Percentiles rank a stretch among this genome's conserved stretches.
These are phyloP conservation scores for Mellilla xanthometata DNA, from an alignment of 2,888 invertebrate species.

Conservation along the genomic window DNA sequence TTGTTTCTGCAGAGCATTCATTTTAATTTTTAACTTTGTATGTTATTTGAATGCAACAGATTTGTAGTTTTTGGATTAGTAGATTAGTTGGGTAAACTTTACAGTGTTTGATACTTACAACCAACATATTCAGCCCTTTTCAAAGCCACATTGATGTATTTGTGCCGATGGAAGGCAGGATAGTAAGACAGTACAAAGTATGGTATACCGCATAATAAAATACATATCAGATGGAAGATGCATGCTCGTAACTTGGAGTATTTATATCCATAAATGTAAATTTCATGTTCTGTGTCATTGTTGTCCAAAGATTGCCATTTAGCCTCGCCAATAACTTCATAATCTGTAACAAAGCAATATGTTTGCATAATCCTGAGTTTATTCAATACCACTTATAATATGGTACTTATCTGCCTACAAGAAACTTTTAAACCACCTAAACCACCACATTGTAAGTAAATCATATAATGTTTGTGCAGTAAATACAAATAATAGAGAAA, in stretches of 20 bases:
- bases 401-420: too few relatives aligned
- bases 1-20: too few relatives aligned
- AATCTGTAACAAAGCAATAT: conserved; percentile 74
- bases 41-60: too few relatives aligned
- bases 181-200: conserved; percentile 81
- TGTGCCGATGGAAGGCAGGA: conserved; percentile 77
- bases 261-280: conserved; percentile 79
- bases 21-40: too few relatives aligned
- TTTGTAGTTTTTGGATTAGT: too few relatives aligned
- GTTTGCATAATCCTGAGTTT: too few relatives aligned
- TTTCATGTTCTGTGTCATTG: conserved; percentile 68
- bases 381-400: too few relatives aligned
- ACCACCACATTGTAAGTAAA: too few relatives aligned
- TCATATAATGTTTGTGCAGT: too few relatives aligned
- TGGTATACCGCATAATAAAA: conserved; percentile 79
- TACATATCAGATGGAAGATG: conserved; percentile 75
- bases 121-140: conserved; percentile 79
- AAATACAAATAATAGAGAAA: too few relatives aligned
- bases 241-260: conserved; percentile 64
- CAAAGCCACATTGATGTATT: conserved; percentile 81
- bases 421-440: too few relatives aligned
- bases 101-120: conserved; percentile 75
- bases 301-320: conserved; percentile 79
- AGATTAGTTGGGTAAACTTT: too few relatives aligned
- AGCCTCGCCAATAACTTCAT: conserved; percentile 81